These are phyloP conservation scores for Distichodus sexfasciatus DNA, from an alignment of 2,797 vertebrate species.

Conservation along the genomic window DNA sequence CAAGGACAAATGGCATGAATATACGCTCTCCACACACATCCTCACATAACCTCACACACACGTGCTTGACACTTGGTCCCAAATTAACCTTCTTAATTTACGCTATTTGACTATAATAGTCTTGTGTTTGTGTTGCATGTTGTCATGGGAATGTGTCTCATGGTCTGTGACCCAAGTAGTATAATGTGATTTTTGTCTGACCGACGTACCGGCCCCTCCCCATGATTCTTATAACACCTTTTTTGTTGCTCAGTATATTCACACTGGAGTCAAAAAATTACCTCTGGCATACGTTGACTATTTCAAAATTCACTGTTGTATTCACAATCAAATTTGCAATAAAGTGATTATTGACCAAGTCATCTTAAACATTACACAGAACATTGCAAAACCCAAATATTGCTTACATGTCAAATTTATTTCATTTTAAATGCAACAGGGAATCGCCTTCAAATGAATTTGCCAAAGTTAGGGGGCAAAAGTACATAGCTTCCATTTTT, in stretches of 20 bases:
- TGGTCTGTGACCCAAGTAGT: conserved; percentile 20
- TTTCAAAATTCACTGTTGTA: too few relatives aligned
- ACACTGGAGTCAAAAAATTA: background rate
- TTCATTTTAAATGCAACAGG: too few relatives aligned
- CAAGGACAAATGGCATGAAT: background rate
- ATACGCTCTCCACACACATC: conserved; percentile 32
- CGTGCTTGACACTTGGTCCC: conserved; percentile 42
- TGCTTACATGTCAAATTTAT: too few relatives aligned
- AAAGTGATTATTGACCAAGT: too few relatives aligned
- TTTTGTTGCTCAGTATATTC: conserved; percentile 34
- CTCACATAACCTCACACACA: too few relatives aligned
- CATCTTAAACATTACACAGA: background rate
- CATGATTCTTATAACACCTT: conserved; percentile 35
- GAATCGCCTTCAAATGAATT: too few relatives aligned
- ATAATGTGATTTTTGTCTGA: conserved; percentile 66
- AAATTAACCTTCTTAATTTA: conserved; percentile 4
- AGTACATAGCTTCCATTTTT: too few relatives aligned
- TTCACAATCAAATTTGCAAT: too few relatives aligned
- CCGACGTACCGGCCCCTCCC: conserved; percentile 36
- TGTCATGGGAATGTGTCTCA: conserved; percentile 50
- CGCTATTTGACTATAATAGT: background rate
- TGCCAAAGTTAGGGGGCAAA: too few relatives aligned
- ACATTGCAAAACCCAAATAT: too few relatives aligned
- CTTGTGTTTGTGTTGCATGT: conserved; percentile 39
- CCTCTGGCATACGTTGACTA: background rate